Evolutionary conservation across 2,888 invertebrate species (phyloP).

Genomic region (Dynastes grantii): DNA sequence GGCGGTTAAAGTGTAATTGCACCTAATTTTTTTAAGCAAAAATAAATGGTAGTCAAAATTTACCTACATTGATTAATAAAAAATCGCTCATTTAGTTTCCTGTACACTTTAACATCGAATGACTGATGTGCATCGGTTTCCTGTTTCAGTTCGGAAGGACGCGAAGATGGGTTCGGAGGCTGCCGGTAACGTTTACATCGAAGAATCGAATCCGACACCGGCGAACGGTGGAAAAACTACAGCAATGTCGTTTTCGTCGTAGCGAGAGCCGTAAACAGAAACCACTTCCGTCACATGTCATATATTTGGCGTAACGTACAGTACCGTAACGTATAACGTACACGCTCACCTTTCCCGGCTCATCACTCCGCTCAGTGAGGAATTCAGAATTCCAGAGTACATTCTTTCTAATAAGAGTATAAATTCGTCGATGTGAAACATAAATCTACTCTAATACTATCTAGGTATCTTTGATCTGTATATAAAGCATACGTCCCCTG

Average conservation of each 20-base stretch:
- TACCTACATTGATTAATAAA: no score
- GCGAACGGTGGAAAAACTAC: slow-evolving; percentile 60
- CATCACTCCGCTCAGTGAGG: neutral
- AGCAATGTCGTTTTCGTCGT: slow-evolving; percentile 44
- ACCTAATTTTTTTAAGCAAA: no score
- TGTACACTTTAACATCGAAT: slow-evolving; percentile 40
- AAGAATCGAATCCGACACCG: slow-evolving; percentile 63
- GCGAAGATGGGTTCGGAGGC: slow-evolving; percentile 66
- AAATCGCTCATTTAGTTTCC: neutral
- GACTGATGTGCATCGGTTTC: slow-evolving; percentile 51
- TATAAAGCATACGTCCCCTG: neutral
- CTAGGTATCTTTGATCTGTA: slow-evolving; percentile 1
- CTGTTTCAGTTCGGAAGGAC: slow-evolving; percentile 68
- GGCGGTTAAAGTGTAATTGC: no score
- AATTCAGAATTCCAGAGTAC: slow-evolving; percentile 28
- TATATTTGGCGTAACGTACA: slow-evolving; percentile 32
- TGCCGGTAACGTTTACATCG: slow-evolving; percentile 70
- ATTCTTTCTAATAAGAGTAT: slow-evolving; percentile 33
- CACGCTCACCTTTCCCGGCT: slow-evolving; percentile 15
- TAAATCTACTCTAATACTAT: neutral
- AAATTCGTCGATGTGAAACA: slow-evolving; percentile 18
- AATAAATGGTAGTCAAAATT: no score
- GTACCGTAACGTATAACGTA: slow-evolving; percentile 34
- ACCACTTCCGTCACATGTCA: slow-evolving; percentile 55
- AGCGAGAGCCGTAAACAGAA: slow-evolving; percentile 53